Percentiles rank a stretch among this genome's conserved stretches.
Conservation (phyloP, 2,797 vertebrate species). For the Natrix natrix region DNA sequence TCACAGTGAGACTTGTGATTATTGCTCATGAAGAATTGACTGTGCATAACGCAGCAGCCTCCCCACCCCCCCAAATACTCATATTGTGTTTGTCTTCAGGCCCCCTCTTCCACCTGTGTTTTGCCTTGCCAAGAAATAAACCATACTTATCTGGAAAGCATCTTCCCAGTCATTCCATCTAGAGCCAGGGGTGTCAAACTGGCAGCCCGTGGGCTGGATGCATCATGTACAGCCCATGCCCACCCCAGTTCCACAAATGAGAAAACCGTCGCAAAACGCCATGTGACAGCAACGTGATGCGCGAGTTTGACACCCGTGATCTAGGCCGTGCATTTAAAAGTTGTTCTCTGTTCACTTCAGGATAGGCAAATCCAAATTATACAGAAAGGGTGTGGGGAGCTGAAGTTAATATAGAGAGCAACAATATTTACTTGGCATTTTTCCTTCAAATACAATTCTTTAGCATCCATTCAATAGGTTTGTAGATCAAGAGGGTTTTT, state of each 20-base stretch:
- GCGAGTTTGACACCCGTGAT: too few species aligned
- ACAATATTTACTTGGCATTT: neutral
- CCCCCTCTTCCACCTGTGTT: neutral
- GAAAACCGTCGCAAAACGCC: too few species aligned
- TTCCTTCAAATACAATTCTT: neutral
- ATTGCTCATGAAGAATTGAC: neutral
- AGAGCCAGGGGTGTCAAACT: too few species aligned
- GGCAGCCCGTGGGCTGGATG: too few species aligned
- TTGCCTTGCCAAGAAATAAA: neutral
- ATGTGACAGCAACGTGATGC: too few species aligned
- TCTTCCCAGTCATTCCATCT: rapidly evolving
- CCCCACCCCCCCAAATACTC: neutral
- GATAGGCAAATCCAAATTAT: neutral
- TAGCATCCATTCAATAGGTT: neutral
- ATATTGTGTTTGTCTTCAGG: neutral
- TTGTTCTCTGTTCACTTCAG: neutral
- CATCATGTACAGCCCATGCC: too few species aligned
- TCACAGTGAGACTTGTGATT: neutral
- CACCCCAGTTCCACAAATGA: too few species aligned
- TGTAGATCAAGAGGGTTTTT: neutral
- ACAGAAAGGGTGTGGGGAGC: neutral
- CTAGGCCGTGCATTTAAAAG: neutral
- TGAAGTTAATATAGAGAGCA: neutral
- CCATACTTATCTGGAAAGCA: rapidly evolving
- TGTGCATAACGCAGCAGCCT: neutral